These are phyloP conservation scores for Scylla paramamosain DNA, from an alignment of 1,140 invertebrate species.

Conservation along the genomic window DNA sequence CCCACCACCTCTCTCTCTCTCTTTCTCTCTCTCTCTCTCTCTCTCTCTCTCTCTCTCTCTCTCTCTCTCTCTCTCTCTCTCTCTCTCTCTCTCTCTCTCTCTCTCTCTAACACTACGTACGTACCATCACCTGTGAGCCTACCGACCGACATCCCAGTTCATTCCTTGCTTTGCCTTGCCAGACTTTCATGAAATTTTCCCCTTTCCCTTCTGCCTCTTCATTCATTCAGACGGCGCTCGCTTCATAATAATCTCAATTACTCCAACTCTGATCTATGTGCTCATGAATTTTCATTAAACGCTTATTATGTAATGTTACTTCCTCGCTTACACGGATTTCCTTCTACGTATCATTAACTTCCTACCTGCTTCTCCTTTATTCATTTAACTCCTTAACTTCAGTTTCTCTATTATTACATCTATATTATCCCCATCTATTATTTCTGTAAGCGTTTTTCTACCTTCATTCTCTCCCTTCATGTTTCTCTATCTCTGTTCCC, in stretches of 20 bases:
- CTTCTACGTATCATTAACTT: neutral
- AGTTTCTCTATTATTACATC: neutral
- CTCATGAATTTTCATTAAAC: too few relatives aligned
- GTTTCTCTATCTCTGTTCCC: neutral
- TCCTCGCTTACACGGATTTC: neutral
- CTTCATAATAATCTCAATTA: too few relatives aligned
- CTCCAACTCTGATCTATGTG: too few relatives aligned
- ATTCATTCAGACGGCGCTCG: too few relatives aligned
- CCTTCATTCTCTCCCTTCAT: neutral
- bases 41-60: constrained; percentile 3
- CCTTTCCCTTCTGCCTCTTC: neutral
- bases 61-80: constrained; percentile 6
- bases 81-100: constrained; percentile 21
- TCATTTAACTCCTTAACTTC: neutral
- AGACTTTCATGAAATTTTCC: neutral
- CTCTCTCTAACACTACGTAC: neutral
- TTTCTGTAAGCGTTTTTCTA: neutral
- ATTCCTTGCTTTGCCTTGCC: neutral
- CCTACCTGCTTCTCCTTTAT: neutral
- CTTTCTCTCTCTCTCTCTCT: neutral
- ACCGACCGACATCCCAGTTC: neutral
- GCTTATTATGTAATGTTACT: neutral
- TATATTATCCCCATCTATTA: neutral
- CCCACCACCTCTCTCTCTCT: neutral
- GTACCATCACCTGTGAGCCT: neutral